Evolutionary conservation across 1,140 invertebrate genomes (phyloP).

Genomic region (Eriocheir sinensis): DNA sequence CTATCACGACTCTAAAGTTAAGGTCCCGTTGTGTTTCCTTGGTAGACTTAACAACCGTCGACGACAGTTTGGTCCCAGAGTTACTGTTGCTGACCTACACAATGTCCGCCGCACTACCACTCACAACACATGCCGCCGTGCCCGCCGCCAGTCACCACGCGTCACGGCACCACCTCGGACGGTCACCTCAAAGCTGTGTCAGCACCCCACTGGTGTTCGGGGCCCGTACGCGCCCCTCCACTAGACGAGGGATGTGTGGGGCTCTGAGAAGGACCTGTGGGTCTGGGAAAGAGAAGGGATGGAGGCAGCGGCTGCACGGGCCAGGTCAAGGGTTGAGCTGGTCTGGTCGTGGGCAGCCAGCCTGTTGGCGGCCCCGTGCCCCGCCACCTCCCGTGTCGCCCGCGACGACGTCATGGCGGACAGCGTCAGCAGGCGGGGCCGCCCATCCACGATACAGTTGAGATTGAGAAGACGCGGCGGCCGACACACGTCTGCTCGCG

Average conservation of each 20-base stretch:
- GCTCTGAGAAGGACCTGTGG: constrained; percentile 65
- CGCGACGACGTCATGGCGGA: constrained; percentile 69
- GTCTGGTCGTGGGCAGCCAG: constrained; percentile 67
- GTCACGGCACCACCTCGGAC: background rate
- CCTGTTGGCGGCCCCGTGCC: constrained; percentile 63
- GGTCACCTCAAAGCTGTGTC: background rate
- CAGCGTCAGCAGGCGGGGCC: constrained; percentile 65
- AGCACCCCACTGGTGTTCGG: background rate
- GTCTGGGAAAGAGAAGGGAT: constrained; percentile 62
- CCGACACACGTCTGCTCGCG: constrained; percentile 41
- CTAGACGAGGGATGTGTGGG: constrained; percentile 65
- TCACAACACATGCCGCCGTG: background rate
- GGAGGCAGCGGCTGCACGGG: constrained; percentile 64
- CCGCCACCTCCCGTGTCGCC: constrained; percentile 45
- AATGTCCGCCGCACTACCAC: constrained; percentile 11
- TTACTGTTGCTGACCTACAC: constrained; percentile 34
- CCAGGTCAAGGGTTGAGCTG: constrained; percentile 69
- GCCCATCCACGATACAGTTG: constrained; percentile 63
- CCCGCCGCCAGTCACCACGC: background rate
- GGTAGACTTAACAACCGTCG: constrained; percentile 15
- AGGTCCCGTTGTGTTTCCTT: constrained; percentile 1
- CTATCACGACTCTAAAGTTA: constrained; percentile 3
- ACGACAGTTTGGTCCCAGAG: constrained; percentile 13
- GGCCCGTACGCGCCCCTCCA: background rate
- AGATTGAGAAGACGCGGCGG: constrained; percentile 60